Conservation (phyloP, 2,113 vertebrate species). For the Deroptyus accipitrinus region DNA sequence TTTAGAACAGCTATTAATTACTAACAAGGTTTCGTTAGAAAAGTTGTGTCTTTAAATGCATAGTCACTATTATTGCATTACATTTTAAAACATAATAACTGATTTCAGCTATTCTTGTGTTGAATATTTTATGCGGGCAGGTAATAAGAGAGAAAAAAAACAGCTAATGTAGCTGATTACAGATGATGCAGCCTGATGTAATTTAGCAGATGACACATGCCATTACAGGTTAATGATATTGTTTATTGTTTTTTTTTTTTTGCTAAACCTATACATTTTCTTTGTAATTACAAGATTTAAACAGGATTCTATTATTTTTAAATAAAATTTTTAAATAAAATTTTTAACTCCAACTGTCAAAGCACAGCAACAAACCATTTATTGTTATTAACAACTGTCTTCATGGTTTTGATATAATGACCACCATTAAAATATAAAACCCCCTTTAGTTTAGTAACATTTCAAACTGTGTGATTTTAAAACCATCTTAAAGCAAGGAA, state of each 20-base stretch:
- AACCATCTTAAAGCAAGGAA: neutral
- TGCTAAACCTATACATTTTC: neutral
- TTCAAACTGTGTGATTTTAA: neutral
- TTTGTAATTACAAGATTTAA: neutral
- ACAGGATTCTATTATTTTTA: neutral
- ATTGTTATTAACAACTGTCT: neutral
- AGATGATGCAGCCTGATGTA: neutral
- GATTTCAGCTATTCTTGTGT: neutral
- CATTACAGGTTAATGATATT: neutral
- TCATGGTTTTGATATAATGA: neutral
- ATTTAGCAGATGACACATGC: neutral
- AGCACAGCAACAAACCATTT: neutral
- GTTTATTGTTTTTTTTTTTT: neutral
- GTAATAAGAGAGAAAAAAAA: neutral
- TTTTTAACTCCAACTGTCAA: neutral
- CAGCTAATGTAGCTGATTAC: neutral
- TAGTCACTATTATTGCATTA: neutral
- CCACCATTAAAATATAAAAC: neutral
- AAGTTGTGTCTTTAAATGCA: neutral
- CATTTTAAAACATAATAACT: neutral
- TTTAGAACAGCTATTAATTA: neutral
- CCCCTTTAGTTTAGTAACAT: neutral
- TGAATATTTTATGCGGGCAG: neutral
- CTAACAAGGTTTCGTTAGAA: neutral
- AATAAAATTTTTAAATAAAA: neutral